These are phyloP conservation scores for Atrichornis clamosus DNA, from an alignment of 2,113 vertebrate species.

Conservation along the genomic window DNA sequence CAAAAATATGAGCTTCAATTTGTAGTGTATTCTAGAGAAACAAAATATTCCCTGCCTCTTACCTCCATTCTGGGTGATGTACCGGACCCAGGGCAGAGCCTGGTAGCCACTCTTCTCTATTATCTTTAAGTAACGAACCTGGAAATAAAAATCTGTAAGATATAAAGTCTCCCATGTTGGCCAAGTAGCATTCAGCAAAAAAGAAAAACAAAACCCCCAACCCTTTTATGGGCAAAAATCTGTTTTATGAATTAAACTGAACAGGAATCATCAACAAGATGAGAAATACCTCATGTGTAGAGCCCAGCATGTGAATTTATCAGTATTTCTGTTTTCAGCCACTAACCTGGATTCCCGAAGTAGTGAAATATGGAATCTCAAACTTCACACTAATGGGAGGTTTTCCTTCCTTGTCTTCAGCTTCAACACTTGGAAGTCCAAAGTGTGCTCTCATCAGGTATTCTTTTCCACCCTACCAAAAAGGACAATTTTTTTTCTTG, in stretches of 20 bases:
- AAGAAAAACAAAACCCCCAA: fast-evolving
- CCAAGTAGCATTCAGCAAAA: background rate
- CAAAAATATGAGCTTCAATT: fast-evolving
- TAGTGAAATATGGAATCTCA: slow-evolving; percentile 98
- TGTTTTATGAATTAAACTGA: background rate
- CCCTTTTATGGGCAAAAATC: background rate
- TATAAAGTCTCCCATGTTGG: background rate
- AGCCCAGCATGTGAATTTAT: background rate
- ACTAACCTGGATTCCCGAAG: slow-evolving; percentile 95
- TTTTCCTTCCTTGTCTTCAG: slow-evolving; percentile 97
- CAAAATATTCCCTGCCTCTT: background rate
- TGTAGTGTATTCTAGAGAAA: background rate
- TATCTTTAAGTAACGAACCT: slow-evolving; percentile 97
- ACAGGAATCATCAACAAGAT: background rate
- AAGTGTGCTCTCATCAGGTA: slow-evolving; percentile 98
- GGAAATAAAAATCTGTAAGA: background rate
- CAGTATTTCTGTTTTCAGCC: background rate
- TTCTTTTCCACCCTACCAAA: slow-evolving; percentile 90
- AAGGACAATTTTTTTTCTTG: background rate
- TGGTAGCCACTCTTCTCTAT: slow-evolving; percentile 97
- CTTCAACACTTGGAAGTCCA: slow-evolving; percentile 94
- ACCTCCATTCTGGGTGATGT: slow-evolving; percentile 98
- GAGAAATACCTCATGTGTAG: fast-evolving
- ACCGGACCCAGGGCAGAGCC: slow-evolving; percentile 89
- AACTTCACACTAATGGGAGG: slow-evolving; percentile 98